Evolutionary conservation across 1,140 invertebrate genomes (phyloP).

Genomic region (Dendrolimus kikuchii): DNA sequence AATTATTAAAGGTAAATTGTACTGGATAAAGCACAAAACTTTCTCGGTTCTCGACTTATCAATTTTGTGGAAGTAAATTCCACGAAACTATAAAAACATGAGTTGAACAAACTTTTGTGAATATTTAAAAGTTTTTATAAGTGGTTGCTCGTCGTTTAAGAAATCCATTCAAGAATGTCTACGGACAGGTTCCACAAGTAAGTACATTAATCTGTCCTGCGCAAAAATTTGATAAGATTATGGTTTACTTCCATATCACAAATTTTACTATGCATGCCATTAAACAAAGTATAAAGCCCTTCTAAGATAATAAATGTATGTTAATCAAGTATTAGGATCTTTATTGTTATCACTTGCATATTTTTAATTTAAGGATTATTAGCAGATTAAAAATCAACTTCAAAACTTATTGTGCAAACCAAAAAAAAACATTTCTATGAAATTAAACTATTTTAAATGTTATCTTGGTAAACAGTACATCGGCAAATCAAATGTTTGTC

Average conservation of each 20-base stretch:
- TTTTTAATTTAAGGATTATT: no score
- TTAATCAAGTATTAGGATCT: no score
- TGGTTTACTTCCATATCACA: background rate
- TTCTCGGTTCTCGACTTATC: slow-evolving; percentile 39
- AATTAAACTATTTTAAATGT: no score
- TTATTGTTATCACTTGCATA: no score
- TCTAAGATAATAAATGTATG: no score
- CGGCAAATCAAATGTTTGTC: no score
- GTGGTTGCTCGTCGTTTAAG: slow-evolving; percentile 10
- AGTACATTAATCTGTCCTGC: slow-evolving; percentile 25
- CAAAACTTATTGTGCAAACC: no score
- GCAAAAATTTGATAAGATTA: slow-evolving; percentile 18
- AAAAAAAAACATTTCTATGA: no score
- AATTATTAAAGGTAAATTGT: slow-evolving; percentile 9
- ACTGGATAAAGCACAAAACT: slow-evolving; percentile 49
- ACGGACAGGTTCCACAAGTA: slow-evolving; percentile 67
- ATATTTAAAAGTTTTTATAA: background rate
- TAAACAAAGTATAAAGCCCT: background rate
- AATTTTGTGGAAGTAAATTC: slow-evolving; percentile 46
- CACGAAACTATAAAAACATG: slow-evolving; percentile 39
- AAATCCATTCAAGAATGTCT: slow-evolving; percentile 39
- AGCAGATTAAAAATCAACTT: no score
- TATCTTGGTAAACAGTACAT: no score
- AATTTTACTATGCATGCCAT: background rate
- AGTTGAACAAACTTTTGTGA: slow-evolving; percentile 44